Base-by-base conservation (phyloP, 2,888 invertebrate genomes). In the Craniophora ligustri region DNA sequence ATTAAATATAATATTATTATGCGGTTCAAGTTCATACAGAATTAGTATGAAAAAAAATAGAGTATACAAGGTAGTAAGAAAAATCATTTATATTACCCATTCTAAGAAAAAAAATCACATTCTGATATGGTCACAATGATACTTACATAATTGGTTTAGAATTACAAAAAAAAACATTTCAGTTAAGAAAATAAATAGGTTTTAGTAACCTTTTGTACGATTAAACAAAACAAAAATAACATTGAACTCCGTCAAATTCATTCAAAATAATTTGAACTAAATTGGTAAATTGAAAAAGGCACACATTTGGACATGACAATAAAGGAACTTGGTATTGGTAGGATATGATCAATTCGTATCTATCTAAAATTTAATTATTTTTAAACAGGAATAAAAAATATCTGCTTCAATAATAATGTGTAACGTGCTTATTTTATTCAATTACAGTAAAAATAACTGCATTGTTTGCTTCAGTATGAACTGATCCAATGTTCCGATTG, bases 281-380 rank as follows among this genome's bases (percentile, higher is more conserved):
- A 5, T 28, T 61, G 51, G 53, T 32, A 61, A 55, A 47, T 61
- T 65, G 61, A 64, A 74, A 58, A 85, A 86, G 85, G 86, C 85
- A 86, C 85, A 60, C 61, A 69, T 78, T 78, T 77, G 75, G 79
- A 66, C 63, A 69, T 65, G 71, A 64, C 56, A 73, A 57, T 60
- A 72, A 84, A 84, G 78, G 77, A 83, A 84, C 78, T 81, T 76
- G 69, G 70, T 79, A 65, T 81, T 76, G 69, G 69, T 79, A 65
- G 62, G 81, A 80, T 78, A 74, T 75, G 67, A 69, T 67, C 28
- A 21, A 54, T 66, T 71, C 45, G 23, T 47, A 34, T 63, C 46
- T 72, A 64, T 54, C 26, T 69, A 58, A 23, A 42, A 35, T 32
- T 46, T 34, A 35, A 45, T n/a, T 40, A 65, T 41, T 42, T 39